A percentile compares a stretch with the other conserved stretches of the same genome.
phyloP scores from a whole-genome alignment of 2,888 invertebrate genomes.

The Lasioglossum leucozonium region DNA sequence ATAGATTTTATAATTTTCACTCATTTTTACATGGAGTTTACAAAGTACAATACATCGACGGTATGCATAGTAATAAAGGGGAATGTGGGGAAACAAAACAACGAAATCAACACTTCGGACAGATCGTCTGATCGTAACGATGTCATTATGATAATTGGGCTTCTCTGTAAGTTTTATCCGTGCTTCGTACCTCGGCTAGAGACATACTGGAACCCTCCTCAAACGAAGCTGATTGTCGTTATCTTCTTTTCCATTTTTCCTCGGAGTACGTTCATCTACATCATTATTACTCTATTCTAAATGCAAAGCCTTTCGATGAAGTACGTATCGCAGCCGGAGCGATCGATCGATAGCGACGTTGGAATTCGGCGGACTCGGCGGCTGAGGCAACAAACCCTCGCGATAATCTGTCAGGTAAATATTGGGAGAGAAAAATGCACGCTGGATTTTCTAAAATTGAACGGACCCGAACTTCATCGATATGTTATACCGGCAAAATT shows the following conservation, averaged over 20 bases:
- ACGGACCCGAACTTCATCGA: neutral
- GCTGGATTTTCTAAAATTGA: neutral
- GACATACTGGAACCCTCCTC: constrained; percentile 6
- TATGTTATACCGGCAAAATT: neutral
- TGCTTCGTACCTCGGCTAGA: neutral
- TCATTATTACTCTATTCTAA: constrained; percentile 22
- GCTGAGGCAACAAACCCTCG: constrained; percentile 21
- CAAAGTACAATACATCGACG: neutral
- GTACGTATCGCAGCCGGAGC: neutral
- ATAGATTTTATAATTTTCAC: too few relatives aligned
- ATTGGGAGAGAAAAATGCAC: constrained; percentile 19
- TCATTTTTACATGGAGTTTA: too few relatives aligned
- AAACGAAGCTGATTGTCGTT: constrained; percentile 32
- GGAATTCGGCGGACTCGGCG: constrained; percentile 23
- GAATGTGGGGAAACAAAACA: neutral
- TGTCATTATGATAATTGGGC: constrained; percentile 53
- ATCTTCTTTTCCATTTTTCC: constrained; percentile 18
- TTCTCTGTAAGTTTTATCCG: constrained; percentile 21
- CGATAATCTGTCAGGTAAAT: constrained; percentile 32
- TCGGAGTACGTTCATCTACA: neutral
- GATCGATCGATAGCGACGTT: neutral
- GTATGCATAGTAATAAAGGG: neutral
- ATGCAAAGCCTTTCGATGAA: constrained; percentile 8
- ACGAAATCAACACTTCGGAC: constrained; percentile 25
- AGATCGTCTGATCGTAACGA: constrained; percentile 38